phyloP scores from a whole-genome alignment of 2,888 invertebrate genomes.

The Dolomedes plantarius region DNA sequence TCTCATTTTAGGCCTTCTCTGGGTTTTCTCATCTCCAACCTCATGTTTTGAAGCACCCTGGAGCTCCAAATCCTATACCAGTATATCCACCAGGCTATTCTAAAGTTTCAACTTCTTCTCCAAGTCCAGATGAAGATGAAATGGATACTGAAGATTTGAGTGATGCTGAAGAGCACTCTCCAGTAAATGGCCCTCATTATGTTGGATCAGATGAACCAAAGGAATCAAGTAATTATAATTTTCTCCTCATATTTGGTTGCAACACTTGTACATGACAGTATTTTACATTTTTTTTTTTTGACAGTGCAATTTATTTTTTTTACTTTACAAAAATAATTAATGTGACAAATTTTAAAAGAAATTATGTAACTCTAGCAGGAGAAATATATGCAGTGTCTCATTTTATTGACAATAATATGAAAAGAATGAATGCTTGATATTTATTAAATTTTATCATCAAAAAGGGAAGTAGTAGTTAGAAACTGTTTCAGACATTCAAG shows the following conservation, averaged over 20 bases:
- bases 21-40: slow-evolving; percentile 83
- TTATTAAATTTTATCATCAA: too few species aligned
- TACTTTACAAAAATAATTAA: too few species aligned
- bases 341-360: too few species aligned
- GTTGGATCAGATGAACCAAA: slow-evolving; percentile 53
- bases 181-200: slow-evolving; percentile 52
- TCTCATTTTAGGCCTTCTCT: slow-evolving; percentile 81
- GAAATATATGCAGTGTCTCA: too few species aligned
- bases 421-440: too few species aligned
- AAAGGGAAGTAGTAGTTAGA: too few species aligned
- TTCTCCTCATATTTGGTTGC: background rate
- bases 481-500: too few species aligned
- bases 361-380: too few species aligned
- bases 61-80: slow-evolving; percentile 73
- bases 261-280: background rate
- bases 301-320: too few species aligned
- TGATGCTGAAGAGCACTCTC: slow-evolving; percentile 60
- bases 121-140: slow-evolving; percentile 66
- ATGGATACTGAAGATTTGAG: slow-evolving; percentile 46
- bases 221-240: slow-evolving; percentile 47
- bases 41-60: slow-evolving; percentile 84
- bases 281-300: background rate
- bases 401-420: too few species aligned
- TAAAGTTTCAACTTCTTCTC: slow-evolving; percentile 49
- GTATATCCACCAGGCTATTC: slow-evolving; percentile 69